Percentiles rank a stretch among this genome's conserved stretches.
These are phyloP conservation scores for Salvelinus sp. DNA, from an alignment of 2,113 vertebrate species.

Conservation along the genomic window DNA sequence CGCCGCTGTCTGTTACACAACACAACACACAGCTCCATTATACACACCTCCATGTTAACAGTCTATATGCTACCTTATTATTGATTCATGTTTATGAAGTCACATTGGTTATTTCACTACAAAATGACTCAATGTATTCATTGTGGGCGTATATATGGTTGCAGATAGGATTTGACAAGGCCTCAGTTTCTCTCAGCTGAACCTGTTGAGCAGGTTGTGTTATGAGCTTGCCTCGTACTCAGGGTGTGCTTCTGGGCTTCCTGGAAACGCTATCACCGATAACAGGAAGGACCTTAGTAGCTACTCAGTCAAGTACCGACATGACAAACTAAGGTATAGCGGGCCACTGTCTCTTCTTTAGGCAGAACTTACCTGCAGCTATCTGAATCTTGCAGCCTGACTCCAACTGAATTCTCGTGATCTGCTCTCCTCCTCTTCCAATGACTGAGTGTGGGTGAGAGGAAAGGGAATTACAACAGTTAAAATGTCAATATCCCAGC, in stretches of 20 bases:
- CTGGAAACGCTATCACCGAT: not conserved
- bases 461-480: not conserved
- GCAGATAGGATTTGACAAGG: not conserved
- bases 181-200: not conserved
- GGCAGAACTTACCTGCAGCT: slow-evolving; percentile 83
- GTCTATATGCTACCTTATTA: no score
- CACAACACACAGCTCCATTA: slow-evolving; percentile 34
- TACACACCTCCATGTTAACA: not conserved
- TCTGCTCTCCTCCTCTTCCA: slow-evolving; percentile 97
- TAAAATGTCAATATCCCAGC: slow-evolving; percentile 3
- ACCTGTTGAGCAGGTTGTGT: not conserved
- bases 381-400: slow-evolving; percentile 99
- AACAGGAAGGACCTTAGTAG: not conserved
- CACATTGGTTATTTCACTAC: no score
- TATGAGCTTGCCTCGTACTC: not conserved
- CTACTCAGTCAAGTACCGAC: not conserved
- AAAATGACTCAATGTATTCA: not conserved
- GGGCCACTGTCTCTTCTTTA: not conserved
- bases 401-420: slow-evolving; percentile 96
- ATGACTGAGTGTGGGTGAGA: slow-evolving; percentile 80
- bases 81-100: no score
- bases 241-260: not conserved
- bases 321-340: not conserved
- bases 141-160: no score
- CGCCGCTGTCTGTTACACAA: slow-evolving; percentile 87